Percentiles rank a stretch among this genome's conserved stretches.
These are phyloP conservation scores for Hippolais icterina DNA, from an alignment of 2,113 vertebrate species.

Conservation along the genomic window DNA sequence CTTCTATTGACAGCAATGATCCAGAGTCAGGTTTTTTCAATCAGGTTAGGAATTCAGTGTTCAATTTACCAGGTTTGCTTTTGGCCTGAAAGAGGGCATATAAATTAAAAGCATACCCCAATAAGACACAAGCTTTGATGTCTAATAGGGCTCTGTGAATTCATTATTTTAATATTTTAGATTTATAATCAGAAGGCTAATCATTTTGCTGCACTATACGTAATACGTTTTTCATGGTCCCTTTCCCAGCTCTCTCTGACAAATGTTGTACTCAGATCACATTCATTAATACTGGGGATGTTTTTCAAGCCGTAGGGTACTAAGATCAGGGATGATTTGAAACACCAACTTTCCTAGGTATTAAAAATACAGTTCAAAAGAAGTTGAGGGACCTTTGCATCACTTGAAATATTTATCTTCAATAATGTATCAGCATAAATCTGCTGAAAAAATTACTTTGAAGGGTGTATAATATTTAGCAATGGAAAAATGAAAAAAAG, in stretches of 20 bases:
- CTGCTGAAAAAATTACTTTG: conserved; percentile 4
- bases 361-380: conserved; percentile 70
- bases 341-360: conserved; percentile 55
- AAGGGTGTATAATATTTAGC: not conserved
- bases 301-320: conserved; percentile 25
- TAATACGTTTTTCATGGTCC: conserved; percentile 45
- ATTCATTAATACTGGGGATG: conserved; percentile 48
- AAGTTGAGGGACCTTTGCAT: conserved; percentile 37
- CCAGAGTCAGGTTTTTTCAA: conserved; percentile 55
- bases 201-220: conserved; percentile 16
- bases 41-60: conserved; percentile 36
- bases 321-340: conserved; percentile 54
- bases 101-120: conserved; percentile 66
- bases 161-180: conserved; percentile 60
- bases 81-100: conserved; percentile 1
- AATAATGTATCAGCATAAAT: conserved; percentile 15
- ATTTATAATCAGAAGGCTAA: conserved; percentile 58
- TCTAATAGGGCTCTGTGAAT: conserved; percentile 49
- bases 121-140: conserved; percentile 62
- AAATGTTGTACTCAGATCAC: conserved; percentile 40
- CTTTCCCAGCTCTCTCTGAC: conserved; percentile 44
- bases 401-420: conserved; percentile 54
- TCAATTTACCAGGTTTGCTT: conserved; percentile 61
- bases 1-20: conserved; percentile 9
- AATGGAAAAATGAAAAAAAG: not conserved